These are phyloP conservation scores for Cataglyphis rosenhaueri DNA, from an alignment of 2,888 invertebrate species.

Conservation along the genomic window DNA sequence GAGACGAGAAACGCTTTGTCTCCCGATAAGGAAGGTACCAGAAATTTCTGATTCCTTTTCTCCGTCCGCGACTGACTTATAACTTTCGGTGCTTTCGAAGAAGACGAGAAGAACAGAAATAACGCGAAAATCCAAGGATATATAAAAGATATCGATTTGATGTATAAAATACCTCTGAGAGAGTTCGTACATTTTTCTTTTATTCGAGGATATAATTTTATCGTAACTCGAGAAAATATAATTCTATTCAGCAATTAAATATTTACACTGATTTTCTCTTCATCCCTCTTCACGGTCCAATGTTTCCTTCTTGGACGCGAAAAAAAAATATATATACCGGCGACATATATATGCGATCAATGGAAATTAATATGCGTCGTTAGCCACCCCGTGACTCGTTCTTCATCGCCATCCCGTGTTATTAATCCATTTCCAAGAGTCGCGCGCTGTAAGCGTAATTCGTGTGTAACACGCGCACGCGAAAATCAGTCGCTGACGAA, in stretches of 20 bases:
- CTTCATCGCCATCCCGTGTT: constrained; percentile 28
- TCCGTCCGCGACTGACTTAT: constrained; percentile 48
- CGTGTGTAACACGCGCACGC: constrained; percentile 65
- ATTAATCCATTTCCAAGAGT: constrained; percentile 47
- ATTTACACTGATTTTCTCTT: not conserved
- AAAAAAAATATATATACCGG: constrained; percentile 48
- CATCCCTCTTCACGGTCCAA: not conserved
- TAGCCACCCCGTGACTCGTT: constrained; percentile 32
- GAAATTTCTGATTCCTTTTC: constrained; percentile 49
- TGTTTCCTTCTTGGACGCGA: not conserved
- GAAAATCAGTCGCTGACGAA: constrained; percentile 38
- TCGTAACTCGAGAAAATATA: not conserved
- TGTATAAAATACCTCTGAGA: constrained; percentile 25
- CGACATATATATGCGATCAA: constrained; percentile 34
- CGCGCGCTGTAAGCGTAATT: constrained; percentile 71
- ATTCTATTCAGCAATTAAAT: not conserved
- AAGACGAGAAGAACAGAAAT: constrained; percentile 34
- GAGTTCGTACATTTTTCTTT: constrained; percentile 11
- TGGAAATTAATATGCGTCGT: constrained; percentile 44
- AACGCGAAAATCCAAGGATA: constrained; percentile 47
- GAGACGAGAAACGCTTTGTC: constrained; percentile 58
- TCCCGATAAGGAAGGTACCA: constrained; percentile 50
- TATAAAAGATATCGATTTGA: constrained; percentile 35
- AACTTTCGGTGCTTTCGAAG: constrained; percentile 42
- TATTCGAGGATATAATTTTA: not conserved